These are phyloP conservation scores for Formica aserva DNA, from an alignment of 2,888 invertebrate species.

Conservation along the genomic window DNA sequence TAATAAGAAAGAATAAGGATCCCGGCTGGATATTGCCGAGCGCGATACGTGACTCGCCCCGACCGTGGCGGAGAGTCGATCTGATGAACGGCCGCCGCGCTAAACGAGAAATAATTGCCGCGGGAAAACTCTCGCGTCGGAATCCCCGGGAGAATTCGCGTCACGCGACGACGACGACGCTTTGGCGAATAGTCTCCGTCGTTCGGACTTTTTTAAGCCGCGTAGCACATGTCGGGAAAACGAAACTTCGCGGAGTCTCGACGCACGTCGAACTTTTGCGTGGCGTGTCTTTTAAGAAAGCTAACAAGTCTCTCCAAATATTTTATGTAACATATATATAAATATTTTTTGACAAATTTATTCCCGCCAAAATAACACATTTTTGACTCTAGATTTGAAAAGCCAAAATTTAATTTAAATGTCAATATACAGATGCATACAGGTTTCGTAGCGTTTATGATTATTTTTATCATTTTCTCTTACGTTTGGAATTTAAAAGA, in stretches of 20 bases:
- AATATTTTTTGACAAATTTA: neutral
- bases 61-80: constrained; percentile 62
- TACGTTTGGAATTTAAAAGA: neutral
- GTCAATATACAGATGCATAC: neutral
- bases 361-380: neutral
- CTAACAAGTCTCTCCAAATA: neutral
- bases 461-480: neutral
- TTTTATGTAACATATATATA: no score
- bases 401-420: neutral
- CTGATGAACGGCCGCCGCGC: constrained; percentile 72
- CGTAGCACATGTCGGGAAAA: neutral
- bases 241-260: neutral
- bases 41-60: constrained; percentile 74
- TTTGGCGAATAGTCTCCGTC: neutral
- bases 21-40: constrained; percentile 73
- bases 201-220: neutral
- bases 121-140: constrained; percentile 29
- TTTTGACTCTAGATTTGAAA: neutral
- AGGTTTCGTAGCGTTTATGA: neutral
- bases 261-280: neutral
- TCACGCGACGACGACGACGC: constrained; percentile 38
- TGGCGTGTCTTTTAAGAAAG: neutral
- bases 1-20: constrained; percentile 79
- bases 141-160: constrained; percentile 29
- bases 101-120: constrained; percentile 78